Evolutionary conservation across 2,797 vertebrate genomes (phyloP).

Genomic region (Sebastes steindachneri): DNA sequence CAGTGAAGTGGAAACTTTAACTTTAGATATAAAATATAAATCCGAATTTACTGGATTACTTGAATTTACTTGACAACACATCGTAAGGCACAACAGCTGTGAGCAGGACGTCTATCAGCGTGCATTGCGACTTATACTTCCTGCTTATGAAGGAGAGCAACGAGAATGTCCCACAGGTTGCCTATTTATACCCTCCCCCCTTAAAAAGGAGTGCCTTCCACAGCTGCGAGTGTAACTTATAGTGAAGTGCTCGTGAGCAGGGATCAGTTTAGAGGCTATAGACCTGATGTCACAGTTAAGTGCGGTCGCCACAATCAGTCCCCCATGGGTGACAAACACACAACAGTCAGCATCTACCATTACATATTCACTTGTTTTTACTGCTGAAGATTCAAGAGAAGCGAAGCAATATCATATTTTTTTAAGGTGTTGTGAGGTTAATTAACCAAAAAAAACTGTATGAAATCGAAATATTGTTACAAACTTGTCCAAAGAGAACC

Average conservation of each 20-base stretch:
- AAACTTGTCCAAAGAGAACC: neutral
- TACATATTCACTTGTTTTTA: neutral
- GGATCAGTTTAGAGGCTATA: neutral
- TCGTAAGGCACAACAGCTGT: neutral
- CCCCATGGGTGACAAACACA: neutral
- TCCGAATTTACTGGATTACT: neutral
- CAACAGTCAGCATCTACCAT: neutral
- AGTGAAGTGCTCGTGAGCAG: slow-evolving; percentile 4
- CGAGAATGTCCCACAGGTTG: slow-evolving; percentile 16
- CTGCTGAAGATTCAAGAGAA: neutral
- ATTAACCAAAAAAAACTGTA: neutral
- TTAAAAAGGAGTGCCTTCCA: slow-evolving; percentile 1
- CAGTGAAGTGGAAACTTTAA: neutral
- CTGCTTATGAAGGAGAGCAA: neutral
- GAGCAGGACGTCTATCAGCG: neutral
- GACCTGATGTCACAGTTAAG: neutral
- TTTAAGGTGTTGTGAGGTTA: neutral
- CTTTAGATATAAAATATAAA: neutral
- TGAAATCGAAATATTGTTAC: neutral
- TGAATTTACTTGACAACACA: neutral
- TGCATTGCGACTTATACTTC: neutral
- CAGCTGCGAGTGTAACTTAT: slow-evolving; percentile 30
- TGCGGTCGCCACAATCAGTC: neutral
- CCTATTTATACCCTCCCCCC: slow-evolving; percentile 28
- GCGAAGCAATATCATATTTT: too few relatives aligned